These are phyloP conservation scores for Psittacara wagleri DNA, from an alignment of 2,113 vertebrate genomes.

Conservation along the genomic window DNA sequence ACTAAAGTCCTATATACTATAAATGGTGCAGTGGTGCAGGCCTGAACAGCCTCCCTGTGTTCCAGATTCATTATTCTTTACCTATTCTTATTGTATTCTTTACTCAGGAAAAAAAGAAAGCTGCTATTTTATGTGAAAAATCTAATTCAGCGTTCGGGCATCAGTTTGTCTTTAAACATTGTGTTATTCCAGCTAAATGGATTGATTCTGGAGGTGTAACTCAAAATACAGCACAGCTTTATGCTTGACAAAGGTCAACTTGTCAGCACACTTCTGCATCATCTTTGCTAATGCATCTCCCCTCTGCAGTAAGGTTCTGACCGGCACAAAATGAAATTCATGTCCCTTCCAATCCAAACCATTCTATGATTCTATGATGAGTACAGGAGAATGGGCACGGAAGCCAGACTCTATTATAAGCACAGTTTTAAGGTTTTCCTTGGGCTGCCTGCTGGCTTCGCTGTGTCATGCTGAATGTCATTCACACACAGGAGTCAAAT, in stretches of 20 bases:
- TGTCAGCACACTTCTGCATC: not conserved
- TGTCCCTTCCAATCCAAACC: not conserved
- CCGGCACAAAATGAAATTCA: not conserved
- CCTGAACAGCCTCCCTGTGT: not conserved
- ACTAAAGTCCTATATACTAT: not conserved
- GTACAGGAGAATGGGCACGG: not conserved
- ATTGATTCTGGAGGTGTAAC: not conserved
- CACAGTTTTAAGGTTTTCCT: not conserved
- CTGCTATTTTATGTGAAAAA: not conserved
- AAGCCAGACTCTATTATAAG: not conserved
- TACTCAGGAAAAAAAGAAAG: not conserved
- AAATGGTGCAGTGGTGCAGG: not conserved
- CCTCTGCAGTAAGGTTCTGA: not conserved
- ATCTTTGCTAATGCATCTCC: not conserved
- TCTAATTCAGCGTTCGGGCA: not conserved
- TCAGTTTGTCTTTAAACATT: not conserved
- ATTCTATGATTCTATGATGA: not conserved
- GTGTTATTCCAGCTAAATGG: not conserved
- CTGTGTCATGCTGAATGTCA: not conserved
- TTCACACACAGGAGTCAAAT: not conserved
- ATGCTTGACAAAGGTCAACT: not conserved
- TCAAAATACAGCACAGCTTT: not conserved
- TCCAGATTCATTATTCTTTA: not conserved
- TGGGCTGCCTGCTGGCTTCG: not conserved
- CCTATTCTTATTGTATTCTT: not conserved